These are phyloP conservation scores for Drosophila guanche DNA, from an alignment of 1,140 invertebrate species.

Conservation along the genomic window DNA sequence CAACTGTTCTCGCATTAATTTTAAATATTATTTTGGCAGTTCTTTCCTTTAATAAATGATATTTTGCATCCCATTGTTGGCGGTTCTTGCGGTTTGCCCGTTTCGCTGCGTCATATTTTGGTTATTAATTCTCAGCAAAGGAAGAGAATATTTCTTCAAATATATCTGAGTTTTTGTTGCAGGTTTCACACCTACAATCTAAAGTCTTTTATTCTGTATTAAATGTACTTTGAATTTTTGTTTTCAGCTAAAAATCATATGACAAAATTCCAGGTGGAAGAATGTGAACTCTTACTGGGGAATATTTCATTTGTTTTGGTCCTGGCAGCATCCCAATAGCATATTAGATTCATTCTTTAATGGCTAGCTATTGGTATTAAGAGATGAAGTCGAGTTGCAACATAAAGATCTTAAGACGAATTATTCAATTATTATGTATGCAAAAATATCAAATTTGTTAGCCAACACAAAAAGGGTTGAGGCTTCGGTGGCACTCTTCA, in stretches of 20 bases:
- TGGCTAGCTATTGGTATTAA: too few species aligned
- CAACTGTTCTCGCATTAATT: conserved; percentile 64
- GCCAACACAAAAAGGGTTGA: neutral
- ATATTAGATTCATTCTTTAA: too few species aligned
- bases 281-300: too few species aligned
- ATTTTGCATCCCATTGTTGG: conserved; percentile 63
- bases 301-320: too few species aligned
- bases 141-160: neutral
- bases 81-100: conserved; percentile 55
- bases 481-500: conserved; percentile 5
- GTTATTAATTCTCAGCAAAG: conserved; percentile 46
- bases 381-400: too few species aligned
- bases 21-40: conserved; percentile 80
- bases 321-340: too few species aligned
- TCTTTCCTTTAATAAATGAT: conserved; percentile 65
- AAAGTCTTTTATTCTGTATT: too few species aligned
- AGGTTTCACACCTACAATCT: too few species aligned
- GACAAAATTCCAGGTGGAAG: too few species aligned
- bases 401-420: neutral
- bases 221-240: too few species aligned
- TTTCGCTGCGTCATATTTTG: conserved; percentile 61
- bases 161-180: neutral
- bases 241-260: too few species aligned
- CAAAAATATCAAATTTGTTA: conserved; percentile 8
- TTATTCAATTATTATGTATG: neutral